A percentile compares a stretch with the other conserved stretches of the same genome.
Conservation (phyloP, 1,140 invertebrate genomes). For the Aradophagus sp. region DNA sequence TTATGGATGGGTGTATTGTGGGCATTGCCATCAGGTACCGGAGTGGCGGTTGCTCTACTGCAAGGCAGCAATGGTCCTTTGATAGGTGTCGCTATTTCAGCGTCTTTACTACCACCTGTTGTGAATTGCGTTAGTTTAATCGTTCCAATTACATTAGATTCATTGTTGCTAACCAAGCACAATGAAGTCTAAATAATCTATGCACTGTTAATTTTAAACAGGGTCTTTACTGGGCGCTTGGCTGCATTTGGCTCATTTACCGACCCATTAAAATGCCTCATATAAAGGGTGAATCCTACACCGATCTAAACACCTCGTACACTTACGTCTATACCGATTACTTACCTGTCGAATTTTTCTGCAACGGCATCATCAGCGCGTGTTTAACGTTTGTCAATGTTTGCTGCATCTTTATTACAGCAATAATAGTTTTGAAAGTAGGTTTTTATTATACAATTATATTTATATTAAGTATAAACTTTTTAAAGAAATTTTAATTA, state of each 20-base stretch:
- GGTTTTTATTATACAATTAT: conserved; percentile 7
- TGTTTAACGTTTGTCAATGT: conserved; percentile 89
- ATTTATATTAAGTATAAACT: too few relatives aligned
- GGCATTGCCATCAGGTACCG: conserved; percentile 83
- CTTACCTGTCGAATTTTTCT: conserved; percentile 83
- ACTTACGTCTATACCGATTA: conserved; percentile 81
- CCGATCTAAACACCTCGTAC: conserved; percentile 78
- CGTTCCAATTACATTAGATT: too few relatives aligned
- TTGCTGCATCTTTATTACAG: conserved; percentile 88
- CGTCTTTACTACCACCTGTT: conserved; percentile 89
- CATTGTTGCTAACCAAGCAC: not conserved
- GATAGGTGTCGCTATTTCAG: conserved; percentile 92
- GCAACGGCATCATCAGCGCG: conserved; percentile 86
- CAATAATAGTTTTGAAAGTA: conserved; percentile 86
- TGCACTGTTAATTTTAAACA: too few relatives aligned
- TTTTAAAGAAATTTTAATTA: conserved; percentile 4
- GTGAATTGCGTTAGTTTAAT: conserved; percentile 85
- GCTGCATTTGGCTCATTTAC: conserved; percentile 82
- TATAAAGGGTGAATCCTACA: conserved; percentile 80
- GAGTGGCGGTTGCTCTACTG: conserved; percentile 89
- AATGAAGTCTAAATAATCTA: too few relatives aligned
- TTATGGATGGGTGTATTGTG: conserved; percentile 84
- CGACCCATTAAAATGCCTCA: conserved; percentile 81
- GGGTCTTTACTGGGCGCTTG: conserved; percentile 86
- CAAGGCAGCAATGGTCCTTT: conserved; percentile 89